Evolutionary conservation across 2,888 invertebrate species (phyloP), one percentile per base, ranked within the genome.

Genomic region (Elmis aenea): DNA sequence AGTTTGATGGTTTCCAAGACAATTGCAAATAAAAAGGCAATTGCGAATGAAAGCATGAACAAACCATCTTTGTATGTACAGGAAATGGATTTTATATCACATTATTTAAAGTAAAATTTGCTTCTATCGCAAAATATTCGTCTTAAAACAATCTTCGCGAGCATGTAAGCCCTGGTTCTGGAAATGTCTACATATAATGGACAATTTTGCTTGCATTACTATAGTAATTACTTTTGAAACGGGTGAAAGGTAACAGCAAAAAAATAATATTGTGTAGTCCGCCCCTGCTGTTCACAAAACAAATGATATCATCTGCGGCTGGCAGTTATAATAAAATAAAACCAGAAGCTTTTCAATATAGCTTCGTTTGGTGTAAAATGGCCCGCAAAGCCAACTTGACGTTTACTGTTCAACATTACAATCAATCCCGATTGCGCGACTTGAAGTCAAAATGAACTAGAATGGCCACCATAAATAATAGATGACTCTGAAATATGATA

Each of bases 391-490:
- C 48, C 36, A 18, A 13, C 20, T 29, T 35, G 48, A 40, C 43
- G 38, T 38, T 25, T 30, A 29, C 34, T 30, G 43, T 41, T 46
- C 35, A 43, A 38, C 43, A 41, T 45, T 45, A 47, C 39, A 45
- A 47, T 47, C 42, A 47, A 42, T 43, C 45, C 40, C 38, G 32
- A 28, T 28, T 38, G 38, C 38, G 38, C 38, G 42, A 38, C 30
- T 43, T 33, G 38, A 8, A 33, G 32, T 38, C 39, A 40, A 32
- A 46, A 40, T 40, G 39, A 38, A 45, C 47, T 31, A 42, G 41
- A 44, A 47, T 37, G 39, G 42, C 28, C 33, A 30, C 30, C 38
- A 48, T 46, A 48, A 46, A 48, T 46, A 48, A 48, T 46, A 46
- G 44, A 48, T 42, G 36, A 31, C 36, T 32, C 21, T 26, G 33